These are phyloP conservation scores for Temnothorax longispinosus DNA, from an alignment of 1,140 invertebrate species.

Conservation along the genomic window DNA sequence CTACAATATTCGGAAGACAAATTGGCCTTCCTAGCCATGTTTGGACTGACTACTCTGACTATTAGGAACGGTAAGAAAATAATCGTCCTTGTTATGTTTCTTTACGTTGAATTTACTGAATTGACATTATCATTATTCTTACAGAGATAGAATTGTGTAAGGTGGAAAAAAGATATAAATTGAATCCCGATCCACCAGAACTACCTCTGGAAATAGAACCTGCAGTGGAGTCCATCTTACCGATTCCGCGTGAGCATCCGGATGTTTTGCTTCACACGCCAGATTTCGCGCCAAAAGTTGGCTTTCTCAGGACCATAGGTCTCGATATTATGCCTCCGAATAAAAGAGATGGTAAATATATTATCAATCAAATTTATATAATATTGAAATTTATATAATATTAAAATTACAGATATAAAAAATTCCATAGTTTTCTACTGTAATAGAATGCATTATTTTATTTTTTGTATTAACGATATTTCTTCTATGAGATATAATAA, in stretches of 20 bases:
- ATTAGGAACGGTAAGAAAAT: conserved; percentile 81
- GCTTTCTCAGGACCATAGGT: conserved; percentile 82
- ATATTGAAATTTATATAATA: background rate
- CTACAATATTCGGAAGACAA: conserved; percentile 83
- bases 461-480: background rate
- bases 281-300: conserved; percentile 83
- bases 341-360: conserved; percentile 81
- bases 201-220: conserved; percentile 74
- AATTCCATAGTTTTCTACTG: background rate
- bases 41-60: conserved; percentile 84
- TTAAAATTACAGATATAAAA: background rate
- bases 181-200: conserved; percentile 81
- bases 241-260: conserved; percentile 83
- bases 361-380: background rate
- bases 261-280: conserved; percentile 81
- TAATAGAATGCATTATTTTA: conserved; percentile 1
- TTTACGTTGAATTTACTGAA: background rate
- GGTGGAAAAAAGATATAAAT: conserved; percentile 80
- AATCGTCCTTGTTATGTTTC: background rate
- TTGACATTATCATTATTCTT: conserved; percentile 41
- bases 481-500: background rate
- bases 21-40: conserved; percentile 83
- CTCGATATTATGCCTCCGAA: conserved; percentile 83
- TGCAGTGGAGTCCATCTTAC: conserved; percentile 79
- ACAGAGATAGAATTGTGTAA: conserved; percentile 80